Evolutionary conservation across 1,140 invertebrate species (phyloP).

Genomic region (Brachionus angularis): DNA sequence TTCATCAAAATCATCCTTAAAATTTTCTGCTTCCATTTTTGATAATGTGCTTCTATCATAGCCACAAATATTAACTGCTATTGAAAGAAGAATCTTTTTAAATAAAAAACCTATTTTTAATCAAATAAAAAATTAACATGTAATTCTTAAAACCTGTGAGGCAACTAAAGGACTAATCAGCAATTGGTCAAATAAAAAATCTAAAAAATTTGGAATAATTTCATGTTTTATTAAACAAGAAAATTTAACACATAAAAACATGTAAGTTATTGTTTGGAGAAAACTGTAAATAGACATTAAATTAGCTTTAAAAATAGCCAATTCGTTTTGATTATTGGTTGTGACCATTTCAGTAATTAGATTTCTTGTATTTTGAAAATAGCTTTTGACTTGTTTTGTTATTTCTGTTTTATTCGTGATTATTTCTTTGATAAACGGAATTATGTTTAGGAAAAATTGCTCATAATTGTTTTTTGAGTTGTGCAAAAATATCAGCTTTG

Average conservation of each 20-base stretch:
- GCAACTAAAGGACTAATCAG: constrained; percentile 8
- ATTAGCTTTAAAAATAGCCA: background rate
- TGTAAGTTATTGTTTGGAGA: background rate
- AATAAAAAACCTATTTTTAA: background rate
- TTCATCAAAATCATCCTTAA: no score
- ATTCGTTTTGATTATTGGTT: background rate
- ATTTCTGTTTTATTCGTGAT: no score
- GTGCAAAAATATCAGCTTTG: background rate
- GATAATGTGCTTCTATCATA: background rate
- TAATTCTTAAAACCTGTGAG: background rate
- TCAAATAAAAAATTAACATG: background rate
- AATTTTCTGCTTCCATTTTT: no score
- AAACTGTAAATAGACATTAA: background rate
- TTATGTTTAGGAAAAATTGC: background rate
- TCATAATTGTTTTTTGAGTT: constrained; percentile 29
- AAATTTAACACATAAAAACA: constrained; percentile 25
- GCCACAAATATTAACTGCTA: constrained; percentile 12
- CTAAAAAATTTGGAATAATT: background rate
- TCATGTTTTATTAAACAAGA: constrained; percentile 9
- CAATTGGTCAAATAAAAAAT: constrained; percentile 12
- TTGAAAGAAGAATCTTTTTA: background rate
- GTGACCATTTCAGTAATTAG: background rate
- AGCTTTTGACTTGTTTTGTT: background rate
- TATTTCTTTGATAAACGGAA: constrained; percentile 3
- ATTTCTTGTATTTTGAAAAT: background rate